phyloP scores from a whole-genome alignment of 2,113 vertebrate species.

The Pantherophis guttatus region DNA sequence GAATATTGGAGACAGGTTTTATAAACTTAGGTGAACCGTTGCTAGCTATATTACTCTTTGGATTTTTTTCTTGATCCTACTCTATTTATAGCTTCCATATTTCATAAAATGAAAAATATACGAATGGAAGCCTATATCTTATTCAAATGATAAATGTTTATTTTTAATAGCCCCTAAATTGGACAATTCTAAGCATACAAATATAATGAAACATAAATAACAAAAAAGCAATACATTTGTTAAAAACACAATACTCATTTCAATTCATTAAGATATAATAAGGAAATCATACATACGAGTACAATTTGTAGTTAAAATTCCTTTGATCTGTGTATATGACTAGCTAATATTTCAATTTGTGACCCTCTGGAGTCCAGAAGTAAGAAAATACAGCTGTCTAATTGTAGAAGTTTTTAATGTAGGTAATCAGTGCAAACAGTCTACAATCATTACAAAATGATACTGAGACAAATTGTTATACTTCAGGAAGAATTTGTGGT shows the following conservation, averaged over 20 bases:
- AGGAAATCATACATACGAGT: background rate
- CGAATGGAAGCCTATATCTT: background rate
- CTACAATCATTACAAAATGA: background rate
- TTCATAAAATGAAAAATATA: background rate
- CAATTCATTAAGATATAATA: background rate
- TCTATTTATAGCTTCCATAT: background rate
- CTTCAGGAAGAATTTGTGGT: background rate
- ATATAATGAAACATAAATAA: background rate
- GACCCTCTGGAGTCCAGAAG: background rate
- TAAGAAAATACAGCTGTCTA: background rate
- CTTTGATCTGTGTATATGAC: background rate
- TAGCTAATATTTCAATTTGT: background rate
- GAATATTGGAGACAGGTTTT: background rate
- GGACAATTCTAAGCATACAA: background rate
- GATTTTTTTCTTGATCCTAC: background rate
- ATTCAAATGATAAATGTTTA: background rate
- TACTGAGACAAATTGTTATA: background rate
- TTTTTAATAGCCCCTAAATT: background rate
- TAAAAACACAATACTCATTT: background rate
- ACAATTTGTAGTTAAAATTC: background rate
- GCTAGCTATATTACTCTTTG: background rate
- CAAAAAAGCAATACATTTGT: background rate
- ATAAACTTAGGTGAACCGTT: background rate
- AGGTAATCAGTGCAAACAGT: background rate
- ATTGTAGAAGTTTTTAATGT: background rate